Percentiles rank a stretch among this genome's conserved stretches.
phyloP scores from a whole-genome alignment of 1,140 invertebrate species.

The Heliconius congener region DNA sequence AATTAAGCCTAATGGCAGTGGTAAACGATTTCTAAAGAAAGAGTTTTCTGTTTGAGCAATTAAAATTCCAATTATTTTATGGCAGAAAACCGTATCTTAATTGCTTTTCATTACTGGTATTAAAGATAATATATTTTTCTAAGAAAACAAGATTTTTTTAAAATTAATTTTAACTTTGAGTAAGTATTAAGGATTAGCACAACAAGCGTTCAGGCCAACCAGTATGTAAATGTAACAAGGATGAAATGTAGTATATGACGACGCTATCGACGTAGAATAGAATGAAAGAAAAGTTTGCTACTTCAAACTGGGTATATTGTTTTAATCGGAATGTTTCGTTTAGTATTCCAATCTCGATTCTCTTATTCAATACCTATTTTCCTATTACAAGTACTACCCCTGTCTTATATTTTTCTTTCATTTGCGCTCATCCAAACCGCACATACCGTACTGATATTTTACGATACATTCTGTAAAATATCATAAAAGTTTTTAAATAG shows the following conservation, averaged over 20 bases:
- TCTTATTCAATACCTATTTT: conserved; percentile 47
- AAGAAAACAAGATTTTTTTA: conserved; percentile 31
- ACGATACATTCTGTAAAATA: not conserved
- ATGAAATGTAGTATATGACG: not conserved
- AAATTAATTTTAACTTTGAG: conserved; percentile 21
- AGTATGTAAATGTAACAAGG: not conserved
- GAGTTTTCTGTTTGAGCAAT: conserved; percentile 75
- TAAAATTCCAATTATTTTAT: conserved; percentile 76
- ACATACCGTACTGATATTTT: not conserved
- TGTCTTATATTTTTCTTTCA: conserved; percentile 24
- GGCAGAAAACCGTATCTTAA: conserved; percentile 68
- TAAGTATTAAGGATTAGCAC: not conserved
- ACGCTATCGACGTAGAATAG: not conserved
- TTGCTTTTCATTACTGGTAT: conserved; percentile 66
- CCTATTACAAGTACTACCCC: conserved; percentile 34
- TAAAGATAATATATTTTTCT: conserved; percentile 46
- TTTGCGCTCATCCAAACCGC: not conserved
- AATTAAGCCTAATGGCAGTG: conserved; percentile 80
- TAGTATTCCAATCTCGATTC: conserved; percentile 45
- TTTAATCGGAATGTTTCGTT: conserved; percentile 50
- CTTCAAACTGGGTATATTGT: conserved; percentile 20
- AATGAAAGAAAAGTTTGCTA: not conserved
- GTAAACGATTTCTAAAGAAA: conserved; percentile 79
- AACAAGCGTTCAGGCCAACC: not conserved
- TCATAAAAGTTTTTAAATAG: not conserved